Percentiles rank a stretch among this genome's conserved stretches.
Conservation (phyloP, 2,113 vertebrate species). For the Stegostoma tigrinum region DNA sequence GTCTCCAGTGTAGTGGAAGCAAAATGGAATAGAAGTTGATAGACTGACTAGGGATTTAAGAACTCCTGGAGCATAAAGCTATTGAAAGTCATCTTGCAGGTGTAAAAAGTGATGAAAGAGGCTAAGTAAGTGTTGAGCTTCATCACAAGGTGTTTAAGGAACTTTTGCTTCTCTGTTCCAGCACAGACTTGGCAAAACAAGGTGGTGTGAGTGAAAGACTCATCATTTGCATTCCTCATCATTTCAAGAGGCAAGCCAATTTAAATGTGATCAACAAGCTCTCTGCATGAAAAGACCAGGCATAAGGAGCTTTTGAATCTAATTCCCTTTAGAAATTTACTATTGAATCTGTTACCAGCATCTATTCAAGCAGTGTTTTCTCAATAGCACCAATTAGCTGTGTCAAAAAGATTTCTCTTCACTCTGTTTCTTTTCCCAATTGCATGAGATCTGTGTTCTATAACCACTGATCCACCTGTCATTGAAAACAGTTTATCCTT, state of each 20-base stretch:
- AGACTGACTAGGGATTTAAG: not conserved
- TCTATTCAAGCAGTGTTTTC: not conserved
- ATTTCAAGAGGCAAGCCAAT: slow-evolving; percentile 7
- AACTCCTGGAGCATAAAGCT: not conserved
- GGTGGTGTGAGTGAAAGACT: not conserved
- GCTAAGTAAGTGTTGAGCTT: not conserved
- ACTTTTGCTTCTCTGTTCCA: not conserved
- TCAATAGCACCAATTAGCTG: not conserved
- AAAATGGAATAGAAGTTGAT: not conserved
- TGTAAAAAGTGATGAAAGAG: not conserved
- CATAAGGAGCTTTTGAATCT: not conserved
- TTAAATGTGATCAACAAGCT: slow-evolving; percentile 2
- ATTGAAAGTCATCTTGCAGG: not conserved
- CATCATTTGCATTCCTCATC: not conserved
- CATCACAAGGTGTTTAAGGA: not conserved
- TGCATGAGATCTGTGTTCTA: not conserved
- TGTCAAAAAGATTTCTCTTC: not conserved
- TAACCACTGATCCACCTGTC: not conserved
- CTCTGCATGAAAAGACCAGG: not conserved
- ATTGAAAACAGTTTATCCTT: not conserved
- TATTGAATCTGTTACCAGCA: not conserved
- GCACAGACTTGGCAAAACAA: not conserved
- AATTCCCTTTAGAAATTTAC: not conserved
- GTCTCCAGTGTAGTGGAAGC: slow-evolving; percentile 18
- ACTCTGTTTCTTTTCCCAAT: not conserved